Evolutionary conservation across 2,888 invertebrate genomes (phyloP), one percentile per base, ranked within the genome.

Genomic region (Ophraella communa): DNA sequence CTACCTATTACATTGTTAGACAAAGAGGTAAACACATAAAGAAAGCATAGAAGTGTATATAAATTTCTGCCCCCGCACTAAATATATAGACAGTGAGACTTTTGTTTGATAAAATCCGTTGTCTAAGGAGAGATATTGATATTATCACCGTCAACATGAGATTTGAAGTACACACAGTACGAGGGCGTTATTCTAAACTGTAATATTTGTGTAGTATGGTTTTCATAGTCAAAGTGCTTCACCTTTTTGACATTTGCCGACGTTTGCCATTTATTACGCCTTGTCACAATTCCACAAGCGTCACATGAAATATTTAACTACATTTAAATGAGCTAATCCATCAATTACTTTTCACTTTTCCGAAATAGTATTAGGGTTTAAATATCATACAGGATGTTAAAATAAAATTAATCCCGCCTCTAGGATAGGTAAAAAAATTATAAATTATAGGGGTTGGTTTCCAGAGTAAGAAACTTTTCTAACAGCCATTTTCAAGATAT

Each of bases 211-310:
- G 27, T 17, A n/a, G n/a, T n/a, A 24, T 49, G 24, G 24, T 23
- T 49, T 66, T 62, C 59, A 55, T 45, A 51, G 51, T 49, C 35
- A 62, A 62, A 58, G 45, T 52, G 49, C 45, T 59, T 62, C 55
- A 55, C 56, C 20, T 23, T 57, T 62, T 65, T 62, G 57, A 63
- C 66, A 57, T 64, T 64, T 62, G 57, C 58, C 49, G 42, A 17
- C 53, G 53, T 51, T 52, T 49, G 51, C 55, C 52, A 66, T 66
- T 66, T 58, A 61, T 64, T 58, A 66, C 54, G 53, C 51, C 53
- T 49, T 42, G 27, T 49, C 47, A 62, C n/a, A 58, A 35, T 58
- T 27, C 10, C 27, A 51, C 23, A 14, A 24, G 49, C 49, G 49
- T 14, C 23, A 14, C 14, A 51, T 10, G 5, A 8, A 27, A 24